Percentiles rank a stretch among this genome's conserved stretches.
These are phyloP conservation scores for Drosophila littoralis DNA, from an alignment of 1,140 invertebrate genomes.

Conservation along the genomic window DNA sequence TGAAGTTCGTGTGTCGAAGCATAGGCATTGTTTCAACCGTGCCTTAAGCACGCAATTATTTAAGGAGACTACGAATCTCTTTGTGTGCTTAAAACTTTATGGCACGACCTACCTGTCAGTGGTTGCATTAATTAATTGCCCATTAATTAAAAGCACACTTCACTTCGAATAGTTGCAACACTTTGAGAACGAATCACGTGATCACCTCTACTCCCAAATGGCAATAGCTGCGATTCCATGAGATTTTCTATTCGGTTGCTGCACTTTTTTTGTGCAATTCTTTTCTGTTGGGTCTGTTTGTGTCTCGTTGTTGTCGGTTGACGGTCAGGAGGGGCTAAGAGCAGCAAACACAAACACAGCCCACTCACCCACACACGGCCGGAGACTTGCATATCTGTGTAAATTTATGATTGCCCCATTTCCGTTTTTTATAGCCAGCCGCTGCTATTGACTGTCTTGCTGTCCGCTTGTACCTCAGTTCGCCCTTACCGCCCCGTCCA, in stretches of 20 bases:
- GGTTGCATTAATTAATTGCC: too few relatives aligned
- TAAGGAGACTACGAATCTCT: too few relatives aligned
- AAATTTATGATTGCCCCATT: conserved; percentile 84
- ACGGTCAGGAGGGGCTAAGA: conserved; percentile 15
- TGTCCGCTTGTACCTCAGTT: conserved; percentile 15
- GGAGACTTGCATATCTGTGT: conserved; percentile 82
- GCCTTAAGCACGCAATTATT: too few relatives aligned
- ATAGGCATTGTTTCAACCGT: too few relatives aligned
- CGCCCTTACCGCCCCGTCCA: not conserved
- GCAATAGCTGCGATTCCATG: conserved; percentile 37
- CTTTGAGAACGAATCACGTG: conserved; percentile 19
- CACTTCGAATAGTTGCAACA: too few relatives aligned
- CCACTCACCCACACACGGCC: conserved; percentile 34
- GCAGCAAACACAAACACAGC: conserved; percentile 28
- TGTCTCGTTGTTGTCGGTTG: conserved; percentile 53
- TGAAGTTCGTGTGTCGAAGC: too few relatives aligned
- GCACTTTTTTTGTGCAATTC: conserved; percentile 18
- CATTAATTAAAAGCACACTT: too few relatives aligned
- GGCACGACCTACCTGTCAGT: too few relatives aligned
- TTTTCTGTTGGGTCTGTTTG: conserved; percentile 30
- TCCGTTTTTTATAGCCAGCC: conserved; percentile 78
- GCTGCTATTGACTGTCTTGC: conserved; percentile 73
- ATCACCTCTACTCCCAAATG: conserved; percentile 33
- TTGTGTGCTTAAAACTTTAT: too few relatives aligned
- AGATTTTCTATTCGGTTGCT: conserved; percentile 50